Evolutionary conservation across 2,113 vertebrate species (phyloP).

Genomic region (Odocoileus virginianus): DNA sequence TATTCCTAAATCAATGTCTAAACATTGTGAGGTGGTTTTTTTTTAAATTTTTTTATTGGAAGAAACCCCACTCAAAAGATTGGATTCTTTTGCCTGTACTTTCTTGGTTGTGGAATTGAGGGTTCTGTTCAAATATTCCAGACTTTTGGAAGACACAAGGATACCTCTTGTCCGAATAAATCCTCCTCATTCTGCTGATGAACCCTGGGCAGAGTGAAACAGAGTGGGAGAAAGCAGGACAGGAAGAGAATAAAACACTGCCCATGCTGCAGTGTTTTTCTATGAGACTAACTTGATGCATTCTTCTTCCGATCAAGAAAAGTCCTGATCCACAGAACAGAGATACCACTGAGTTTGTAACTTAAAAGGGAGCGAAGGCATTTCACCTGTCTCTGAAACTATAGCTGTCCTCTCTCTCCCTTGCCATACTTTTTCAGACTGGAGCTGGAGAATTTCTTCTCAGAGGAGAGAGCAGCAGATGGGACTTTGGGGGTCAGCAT

Average conservation of each 20-base stretch:
- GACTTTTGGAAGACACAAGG: background rate
- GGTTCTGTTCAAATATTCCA: background rate
- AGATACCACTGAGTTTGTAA: background rate
- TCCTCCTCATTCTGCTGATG: background rate
- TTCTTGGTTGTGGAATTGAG: background rate
- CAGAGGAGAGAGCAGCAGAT: constrained; percentile 51
- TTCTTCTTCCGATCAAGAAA: constrained; percentile 59
- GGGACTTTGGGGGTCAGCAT: constrained; percentile 56
- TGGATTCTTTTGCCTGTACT: background rate
- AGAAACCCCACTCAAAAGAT: constrained; percentile 49
- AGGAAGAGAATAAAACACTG: constrained; percentile 17
- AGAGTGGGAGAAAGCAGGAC: background rate
- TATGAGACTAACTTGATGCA: constrained; percentile 47
- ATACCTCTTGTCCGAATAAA: background rate
- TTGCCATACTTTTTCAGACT: constrained; percentile 56
- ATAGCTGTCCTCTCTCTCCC: background rate
- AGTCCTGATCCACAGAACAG: background rate
- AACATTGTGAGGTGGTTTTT: background rate
- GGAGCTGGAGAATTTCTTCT: constrained; percentile 60
- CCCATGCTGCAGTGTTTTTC: constrained; percentile 36
- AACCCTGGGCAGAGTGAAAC: constrained; percentile 1
- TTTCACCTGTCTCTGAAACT: constrained; percentile 49
- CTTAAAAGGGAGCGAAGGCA: constrained; percentile 6
- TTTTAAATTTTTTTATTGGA: constrained; percentile 47
- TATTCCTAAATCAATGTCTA: background rate